Evolutionary conservation across 2,113 vertebrate species (phyloP).

Genomic region (Brachypodius melanocephalos): DNA sequence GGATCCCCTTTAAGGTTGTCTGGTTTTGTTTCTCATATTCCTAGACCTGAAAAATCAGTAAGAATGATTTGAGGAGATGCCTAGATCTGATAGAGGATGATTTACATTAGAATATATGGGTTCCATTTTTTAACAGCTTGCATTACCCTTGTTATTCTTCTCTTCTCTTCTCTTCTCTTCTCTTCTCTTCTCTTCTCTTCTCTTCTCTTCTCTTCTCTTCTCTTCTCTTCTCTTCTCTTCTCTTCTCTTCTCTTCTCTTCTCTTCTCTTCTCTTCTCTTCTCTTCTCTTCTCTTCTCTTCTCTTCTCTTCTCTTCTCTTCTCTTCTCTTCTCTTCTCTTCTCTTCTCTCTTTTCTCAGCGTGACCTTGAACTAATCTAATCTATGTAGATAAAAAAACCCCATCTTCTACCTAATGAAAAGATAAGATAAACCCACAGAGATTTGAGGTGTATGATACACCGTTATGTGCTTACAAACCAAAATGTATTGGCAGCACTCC

Average conservation of each 20-base stretch:
- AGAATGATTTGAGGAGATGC: background rate
- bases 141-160: background rate
- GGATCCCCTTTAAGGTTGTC: background rate
- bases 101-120: background rate
- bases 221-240: background rate
- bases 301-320: background rate
- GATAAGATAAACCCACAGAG: conserved; percentile 12
- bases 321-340: background rate
- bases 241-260: too few relatives aligned
- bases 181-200: background rate
- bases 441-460: conserved; percentile 3
- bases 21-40: background rate
- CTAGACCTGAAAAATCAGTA: background rate
- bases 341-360: background rate
- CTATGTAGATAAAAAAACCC: background rate
- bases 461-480: conserved; percentile 15
- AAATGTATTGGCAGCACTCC: conserved; percentile 4
- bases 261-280: background rate
- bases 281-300: background rate
- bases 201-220: too few relatives aligned
- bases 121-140: background rate
- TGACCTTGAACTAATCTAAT: conserved; percentile 44
- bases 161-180: background rate
- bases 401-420: conserved; percentile 30
- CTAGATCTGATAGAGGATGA: background rate